Evolutionary conservation across 2,888 invertebrate species (phyloP), one percentile per base, ranked within the genome.

Genomic region (Temnothorax rugatulus): DNA sequence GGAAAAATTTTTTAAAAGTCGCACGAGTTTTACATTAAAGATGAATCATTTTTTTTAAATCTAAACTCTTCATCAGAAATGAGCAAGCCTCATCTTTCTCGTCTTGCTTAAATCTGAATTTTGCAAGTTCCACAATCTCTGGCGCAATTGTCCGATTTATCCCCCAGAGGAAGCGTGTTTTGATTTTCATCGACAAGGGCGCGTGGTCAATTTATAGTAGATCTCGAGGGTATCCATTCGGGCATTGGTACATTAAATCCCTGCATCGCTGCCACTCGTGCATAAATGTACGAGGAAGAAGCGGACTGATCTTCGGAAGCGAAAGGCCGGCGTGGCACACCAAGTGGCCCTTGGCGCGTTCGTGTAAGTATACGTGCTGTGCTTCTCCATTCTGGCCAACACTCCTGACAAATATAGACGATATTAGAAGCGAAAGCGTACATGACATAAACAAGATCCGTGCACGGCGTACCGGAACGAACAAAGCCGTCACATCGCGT

Each of bases 391-490:
- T 90, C 86, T 82, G 88, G 83, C 82, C 86, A 64, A 68, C 84
- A 41, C 54, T 71, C 44, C 85, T 86, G 88, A 90, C 90, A 90
- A 90, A 90, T 90, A 90, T 90, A 88, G 84, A 79, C 82, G 86
- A 84, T 90, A 90, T 90, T 90, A 86, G 90, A 85, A 86, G 86
- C 89, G 84, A 89, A 89, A 89, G 82, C 89, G 86, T 88, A 90
- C 89, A 88, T 86, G 90, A 88, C 90, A 84, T 88, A 90, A 90
- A 90, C 89, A 90, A 90, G 90, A 84, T 90, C 82, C 90, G 90
- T 90, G 90, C 87, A 50, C 68, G 82, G 90, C 75, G 82, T 90
- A 84, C 86, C 34, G 54, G 74, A 84, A 34, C 52, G 71, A 63
- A 82, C 82, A 85, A 76, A 82, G 63, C 71, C 61, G 59, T 34